These are phyloP conservation scores for Drosophila kohkoa DNA, from an alignment of 1,140 invertebrate species.

Conservation along the genomic window DNA sequence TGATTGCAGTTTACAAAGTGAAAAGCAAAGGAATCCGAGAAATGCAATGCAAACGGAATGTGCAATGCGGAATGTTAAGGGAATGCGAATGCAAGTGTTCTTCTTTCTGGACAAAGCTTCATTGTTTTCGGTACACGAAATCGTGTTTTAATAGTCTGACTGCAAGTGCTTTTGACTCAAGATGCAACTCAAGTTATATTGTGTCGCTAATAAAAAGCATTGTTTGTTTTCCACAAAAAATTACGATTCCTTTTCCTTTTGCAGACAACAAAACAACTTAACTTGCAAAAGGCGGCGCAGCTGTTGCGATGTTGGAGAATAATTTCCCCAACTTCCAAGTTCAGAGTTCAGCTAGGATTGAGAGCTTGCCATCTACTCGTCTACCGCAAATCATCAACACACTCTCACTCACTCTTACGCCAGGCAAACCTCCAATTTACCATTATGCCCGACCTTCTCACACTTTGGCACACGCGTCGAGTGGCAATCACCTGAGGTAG, in stretches of 20 bases:
- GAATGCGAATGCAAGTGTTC: neutral
- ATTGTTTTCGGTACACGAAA: neutral
- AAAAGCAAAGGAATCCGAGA: neutral
- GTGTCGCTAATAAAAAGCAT: constrained; percentile 15
- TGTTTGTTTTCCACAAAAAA: constrained; percentile 3
- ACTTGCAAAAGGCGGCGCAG: constrained; percentile 3
- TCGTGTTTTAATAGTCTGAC: constrained; percentile 5
- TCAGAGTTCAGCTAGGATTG: neutral
- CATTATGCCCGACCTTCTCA: constrained; percentile 53
- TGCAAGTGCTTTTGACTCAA: constrained; percentile 22
- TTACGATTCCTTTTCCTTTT: neutral
- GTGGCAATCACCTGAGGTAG: constrained; percentile 71
- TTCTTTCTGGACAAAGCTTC: neutral
- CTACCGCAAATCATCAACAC: constrained; percentile 27
- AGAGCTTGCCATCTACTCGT: constrained; percentile 9
- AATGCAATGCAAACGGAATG: constrained; percentile 1
- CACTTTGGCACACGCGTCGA: constrained; percentile 14
- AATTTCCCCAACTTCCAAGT: constrained; percentile 1
- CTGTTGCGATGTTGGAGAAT: neutral
- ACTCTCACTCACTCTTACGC: neutral
- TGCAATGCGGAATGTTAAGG: neutral
- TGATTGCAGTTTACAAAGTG: constrained; percentile 3
- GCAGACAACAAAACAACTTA: neutral
- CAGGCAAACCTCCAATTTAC: constrained; percentile 44
- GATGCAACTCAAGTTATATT: constrained; percentile 16